Evolutionary conservation across 2,888 invertebrate genomes (phyloP).

Genomic region (Meteorus colon): DNA sequence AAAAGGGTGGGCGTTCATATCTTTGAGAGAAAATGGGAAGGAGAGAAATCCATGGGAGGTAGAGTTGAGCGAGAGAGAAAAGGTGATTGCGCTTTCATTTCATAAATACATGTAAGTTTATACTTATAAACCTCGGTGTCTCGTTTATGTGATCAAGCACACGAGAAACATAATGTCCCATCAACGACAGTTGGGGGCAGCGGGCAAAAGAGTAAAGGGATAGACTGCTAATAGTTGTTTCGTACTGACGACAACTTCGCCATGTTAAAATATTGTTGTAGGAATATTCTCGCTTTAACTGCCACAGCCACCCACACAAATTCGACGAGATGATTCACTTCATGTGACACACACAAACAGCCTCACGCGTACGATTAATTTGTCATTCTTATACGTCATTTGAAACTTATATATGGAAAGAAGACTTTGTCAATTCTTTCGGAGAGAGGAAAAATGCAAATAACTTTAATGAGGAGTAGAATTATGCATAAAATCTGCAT

Average conservation of each 20-base stretch:
- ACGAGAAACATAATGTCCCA: slow-evolving; percentile 63
- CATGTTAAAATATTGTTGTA: slow-evolving; percentile 47
- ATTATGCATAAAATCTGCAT: no score
- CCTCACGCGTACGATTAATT: slow-evolving; percentile 1
- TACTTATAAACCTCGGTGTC: slow-evolving; percentile 53
- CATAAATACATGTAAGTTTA: neutral
- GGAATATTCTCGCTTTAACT: slow-evolving; percentile 43
- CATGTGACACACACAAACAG: slow-evolving; percentile 37
- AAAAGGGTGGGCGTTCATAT: slow-evolving; percentile 18
- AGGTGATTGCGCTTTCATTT: slow-evolving; percentile 35
- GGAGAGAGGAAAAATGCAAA: neutral
- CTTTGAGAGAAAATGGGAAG: slow-evolving; percentile 6
- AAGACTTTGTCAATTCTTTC: neutral
- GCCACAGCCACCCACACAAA: slow-evolving; percentile 46
- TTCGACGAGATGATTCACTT: slow-evolving; percentile 52
- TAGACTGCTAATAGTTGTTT: slow-evolving; percentile 65
- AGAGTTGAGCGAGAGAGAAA: neutral
- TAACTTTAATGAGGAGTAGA: neutral
- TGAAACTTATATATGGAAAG: neutral
- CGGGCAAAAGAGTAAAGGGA: slow-evolving; percentile 23
- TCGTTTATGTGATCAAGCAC: slow-evolving; percentile 65
- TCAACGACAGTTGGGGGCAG: slow-evolving; percentile 45
- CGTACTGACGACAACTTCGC: slow-evolving; percentile 63
- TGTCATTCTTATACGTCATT: neutral
- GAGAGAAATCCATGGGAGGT: slow-evolving; percentile 20